These are phyloP conservation scores for Chaunax sp. DNA, from an alignment of 2,797 vertebrate genomes.

Conservation along the genomic window DNA sequence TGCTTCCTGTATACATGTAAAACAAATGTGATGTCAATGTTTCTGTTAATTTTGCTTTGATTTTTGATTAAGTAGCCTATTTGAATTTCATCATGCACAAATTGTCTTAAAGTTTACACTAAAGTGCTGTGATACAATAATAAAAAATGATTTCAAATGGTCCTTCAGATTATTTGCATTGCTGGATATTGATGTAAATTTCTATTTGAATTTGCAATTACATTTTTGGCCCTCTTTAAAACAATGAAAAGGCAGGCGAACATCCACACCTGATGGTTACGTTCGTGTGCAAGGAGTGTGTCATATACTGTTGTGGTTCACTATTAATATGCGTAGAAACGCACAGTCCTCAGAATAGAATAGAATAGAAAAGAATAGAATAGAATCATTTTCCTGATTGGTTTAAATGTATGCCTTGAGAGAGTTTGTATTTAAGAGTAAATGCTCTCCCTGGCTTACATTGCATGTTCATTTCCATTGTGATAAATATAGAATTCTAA, in stretches of 20 bases:
- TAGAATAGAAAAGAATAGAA: background rate
- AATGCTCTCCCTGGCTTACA: background rate
- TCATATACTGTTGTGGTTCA: constrained; percentile 9
- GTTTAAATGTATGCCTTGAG: background rate
- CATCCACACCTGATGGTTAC: constrained; percentile 10
- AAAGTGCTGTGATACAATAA: background rate
- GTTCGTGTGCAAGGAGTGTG: background rate
- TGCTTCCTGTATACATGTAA: background rate
- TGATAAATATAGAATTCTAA: constrained; percentile 43
- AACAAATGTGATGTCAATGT: background rate
- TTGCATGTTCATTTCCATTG: constrained; percentile 32
- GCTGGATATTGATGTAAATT: constrained; percentile 18
- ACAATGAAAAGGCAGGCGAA: constrained; percentile 10
- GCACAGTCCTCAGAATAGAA: background rate
- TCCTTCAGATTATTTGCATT: constrained; percentile 18
- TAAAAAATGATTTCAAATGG: constrained; percentile 10
- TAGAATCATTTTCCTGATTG: background rate
- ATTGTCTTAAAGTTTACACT: background rate
- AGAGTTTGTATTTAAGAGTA: constrained; percentile 12
- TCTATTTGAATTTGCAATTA: constrained; percentile 20
- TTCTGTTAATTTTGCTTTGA: background rate
- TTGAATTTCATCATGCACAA: constrained; percentile 18
- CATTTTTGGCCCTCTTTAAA: constrained; percentile 23
- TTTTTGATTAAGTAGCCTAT: constrained; percentile 10
- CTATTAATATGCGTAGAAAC: constrained; percentile 2